Conservation (phyloP, 2,888 invertebrate genomes). For the Catocala nupta region DNA sequence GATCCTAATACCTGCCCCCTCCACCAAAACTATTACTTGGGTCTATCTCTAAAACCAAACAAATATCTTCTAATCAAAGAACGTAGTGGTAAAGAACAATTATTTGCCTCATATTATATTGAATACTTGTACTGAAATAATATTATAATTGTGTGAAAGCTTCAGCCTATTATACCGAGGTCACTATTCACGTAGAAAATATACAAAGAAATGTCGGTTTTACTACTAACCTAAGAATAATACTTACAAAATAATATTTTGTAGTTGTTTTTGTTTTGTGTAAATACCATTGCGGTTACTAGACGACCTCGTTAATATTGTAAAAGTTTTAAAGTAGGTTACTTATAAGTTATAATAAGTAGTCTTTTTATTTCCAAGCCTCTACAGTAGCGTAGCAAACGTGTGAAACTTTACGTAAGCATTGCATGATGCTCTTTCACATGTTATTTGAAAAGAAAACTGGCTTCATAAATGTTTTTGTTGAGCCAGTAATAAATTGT, state of each 20-base stretch:
- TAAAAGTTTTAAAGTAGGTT: slow-evolving; percentile 50
- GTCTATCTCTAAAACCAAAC: no score
- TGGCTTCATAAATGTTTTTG: no score
- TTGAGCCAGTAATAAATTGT: slow-evolving; percentile 16
- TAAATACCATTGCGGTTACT: slow-evolving; percentile 45
- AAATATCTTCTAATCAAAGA: no score
- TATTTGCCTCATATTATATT: no score
- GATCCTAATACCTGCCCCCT: no score
- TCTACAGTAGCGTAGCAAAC: no score
- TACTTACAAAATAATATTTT: slow-evolving; percentile 34
- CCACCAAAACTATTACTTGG: no score
- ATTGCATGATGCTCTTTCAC: no score
- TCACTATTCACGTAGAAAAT: slow-evolving; percentile 27
- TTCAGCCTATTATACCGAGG: slow-evolving; percentile 24
- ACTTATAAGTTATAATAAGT: slow-evolving; percentile 13
- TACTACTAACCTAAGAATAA: slow-evolving; percentile 28
- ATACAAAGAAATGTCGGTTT: slow-evolving; percentile 33
- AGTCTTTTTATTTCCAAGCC: neutral
- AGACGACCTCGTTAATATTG: slow-evolving; percentile 31
- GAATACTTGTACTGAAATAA: neutral
- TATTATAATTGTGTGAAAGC: slow-evolving; percentile 34
- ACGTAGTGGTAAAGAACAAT: no score
- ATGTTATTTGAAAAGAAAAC: no score
- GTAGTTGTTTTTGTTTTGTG: slow-evolving; percentile 40
- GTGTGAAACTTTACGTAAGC: no score